Percentiles rank a stretch among this genome's conserved stretches.
phyloP scores from a whole-genome alignment of 2,888 invertebrate genomes.

The Ichneumoninae sp. region DNA sequence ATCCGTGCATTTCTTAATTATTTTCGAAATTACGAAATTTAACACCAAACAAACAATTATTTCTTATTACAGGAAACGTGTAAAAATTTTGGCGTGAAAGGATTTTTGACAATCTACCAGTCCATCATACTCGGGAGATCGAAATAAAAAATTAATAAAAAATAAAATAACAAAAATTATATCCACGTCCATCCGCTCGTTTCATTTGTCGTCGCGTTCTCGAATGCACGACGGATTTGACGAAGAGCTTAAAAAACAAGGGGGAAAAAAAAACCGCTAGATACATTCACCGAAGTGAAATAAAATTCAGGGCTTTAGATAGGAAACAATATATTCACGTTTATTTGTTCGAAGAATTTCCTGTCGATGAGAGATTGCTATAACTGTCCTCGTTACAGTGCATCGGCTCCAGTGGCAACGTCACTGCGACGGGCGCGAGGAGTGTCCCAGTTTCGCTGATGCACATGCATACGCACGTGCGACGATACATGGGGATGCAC shows the following conservation, averaged over 20 bases:
- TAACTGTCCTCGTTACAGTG: conserved; percentile 24
- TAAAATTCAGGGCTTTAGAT: conserved; percentile 24
- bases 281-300: not conserved
- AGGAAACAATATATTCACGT: conserved; percentile 46
- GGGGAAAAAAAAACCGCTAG: not conserved
- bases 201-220: conserved; percentile 6
- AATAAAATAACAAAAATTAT: conserved; percentile 22
- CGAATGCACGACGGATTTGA: conserved; percentile 18
- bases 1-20: not conserved
- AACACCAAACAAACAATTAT: not conserved
- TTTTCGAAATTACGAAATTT: not conserved
- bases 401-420: not conserved
- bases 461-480: conserved; percentile 16
- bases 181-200: conserved; percentile 13
- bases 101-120: not conserved
- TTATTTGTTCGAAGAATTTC: conserved; percentile 44
- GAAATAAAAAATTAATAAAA: conserved; percentile 1
- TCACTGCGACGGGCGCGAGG: not conserved
- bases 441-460: conserved; percentile 20
- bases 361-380: conserved; percentile 38
- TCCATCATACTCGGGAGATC: not conserved
- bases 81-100: not conserved
- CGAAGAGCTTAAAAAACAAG: not conserved
- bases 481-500: not conserved
- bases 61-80: not conserved